Evolutionary conservation across 1,140 invertebrate species (phyloP), one percentile per base, ranked within the genome.

Genomic region (Nasonia vitripennis): DNA sequence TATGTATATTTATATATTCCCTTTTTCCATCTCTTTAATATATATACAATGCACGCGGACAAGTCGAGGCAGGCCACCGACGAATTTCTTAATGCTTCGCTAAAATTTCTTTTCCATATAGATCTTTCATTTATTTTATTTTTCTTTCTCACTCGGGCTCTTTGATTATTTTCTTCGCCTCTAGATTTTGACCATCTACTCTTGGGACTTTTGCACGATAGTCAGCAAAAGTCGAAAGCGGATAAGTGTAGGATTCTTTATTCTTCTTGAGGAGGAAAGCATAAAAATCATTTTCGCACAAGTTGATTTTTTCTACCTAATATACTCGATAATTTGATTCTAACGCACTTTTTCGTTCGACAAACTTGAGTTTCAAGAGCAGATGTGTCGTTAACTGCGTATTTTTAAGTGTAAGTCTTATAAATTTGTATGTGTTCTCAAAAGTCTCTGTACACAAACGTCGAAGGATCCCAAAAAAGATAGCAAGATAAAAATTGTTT

Each of bases 41-140:
- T 90, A 89, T 92, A 92, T 92, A 93, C 91, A 92, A 91, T 90
- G 91, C 88, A 89, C 88, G 91, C 48, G 80, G n/a, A 78, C 71
- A 78, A 81, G 80, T 82, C 74, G 48, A 86, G 74, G 48, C 86
- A 88, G 71, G 78, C 86, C 82, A 83, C 87, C 86, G 88, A 89
- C 89, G 86, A 90, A 89, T 87, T 68, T 70, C 48, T 55, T 17
- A 45, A 55, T 31, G 37, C 62, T 78, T 41, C 11, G 20, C 48
- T 83, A 74, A 55, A 83, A 81, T 67, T 45, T 84, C n/a, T 23
- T 27, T 73, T 55, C 67, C 34, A 20, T 55, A 51, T 68, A 73
- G 23, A 34, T 23, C 62, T 68, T 81, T 17, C 10, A 34, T 75
- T 62, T 62, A 70, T 10, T 70, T 41, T 0, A 51, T 79, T 7